phyloP scores from a whole-genome alignment of 2,888 invertebrate species.

The Teinopalpus imperialis region DNA sequence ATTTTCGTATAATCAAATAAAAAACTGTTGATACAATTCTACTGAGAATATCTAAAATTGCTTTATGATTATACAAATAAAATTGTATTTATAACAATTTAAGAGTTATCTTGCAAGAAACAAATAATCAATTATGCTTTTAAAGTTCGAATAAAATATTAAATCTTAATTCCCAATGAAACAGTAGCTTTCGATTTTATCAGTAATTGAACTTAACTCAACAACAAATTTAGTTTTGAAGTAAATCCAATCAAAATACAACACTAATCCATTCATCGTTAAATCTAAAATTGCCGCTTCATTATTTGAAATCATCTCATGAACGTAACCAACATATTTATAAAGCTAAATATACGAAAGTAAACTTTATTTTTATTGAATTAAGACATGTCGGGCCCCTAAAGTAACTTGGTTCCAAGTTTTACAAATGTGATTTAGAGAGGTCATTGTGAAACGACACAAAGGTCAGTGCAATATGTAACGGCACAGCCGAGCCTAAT shows the following conservation, averaged over 20 bases:
- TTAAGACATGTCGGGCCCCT: not conserved
- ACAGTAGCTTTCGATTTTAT: slow-evolving; percentile 5
- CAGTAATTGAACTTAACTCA: slow-evolving; percentile 3
- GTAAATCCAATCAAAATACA: not conserved
- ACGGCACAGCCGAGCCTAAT: slow-evolving; percentile 14
- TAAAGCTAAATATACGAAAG: not conserved
- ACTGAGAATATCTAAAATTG: too few relatives aligned
- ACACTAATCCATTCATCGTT: slow-evolving; percentile 6
- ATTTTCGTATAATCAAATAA: too few relatives aligned
- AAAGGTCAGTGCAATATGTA: slow-evolving; percentile 48
- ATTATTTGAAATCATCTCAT: slow-evolving; percentile 15
- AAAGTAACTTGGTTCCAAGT: not conserved
- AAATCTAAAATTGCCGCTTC: slow-evolving; percentile 7
- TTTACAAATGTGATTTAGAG: slow-evolving; percentile 40
- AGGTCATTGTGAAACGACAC: slow-evolving; percentile 52
- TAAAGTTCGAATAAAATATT: slow-evolving; percentile 1
- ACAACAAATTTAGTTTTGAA: not conserved
- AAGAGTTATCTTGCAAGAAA: not conserved
- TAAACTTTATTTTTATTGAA: slow-evolving; percentile 1
- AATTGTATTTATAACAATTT: slow-evolving; percentile 1
- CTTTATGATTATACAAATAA: too few relatives aligned
- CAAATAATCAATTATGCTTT: not conserved
- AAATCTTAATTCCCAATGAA: not conserved
- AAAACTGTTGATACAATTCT: too few relatives aligned
- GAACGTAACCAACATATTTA: not conserved